Base-by-base conservation (phyloP, 2,797 vertebrate genomes). In the Tolypeutes matacus region DNA sequence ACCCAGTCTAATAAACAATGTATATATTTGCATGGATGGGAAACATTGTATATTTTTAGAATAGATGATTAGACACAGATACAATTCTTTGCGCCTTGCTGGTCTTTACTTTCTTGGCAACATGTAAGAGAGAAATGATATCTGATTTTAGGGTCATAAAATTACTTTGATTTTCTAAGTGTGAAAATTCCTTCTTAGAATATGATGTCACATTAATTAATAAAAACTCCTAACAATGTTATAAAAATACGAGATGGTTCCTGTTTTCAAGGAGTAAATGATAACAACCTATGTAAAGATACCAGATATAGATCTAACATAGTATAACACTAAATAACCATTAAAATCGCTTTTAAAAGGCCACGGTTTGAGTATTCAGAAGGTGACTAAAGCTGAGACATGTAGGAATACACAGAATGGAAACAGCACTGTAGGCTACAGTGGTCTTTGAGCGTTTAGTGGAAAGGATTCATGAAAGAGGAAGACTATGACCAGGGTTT, bases 301-400 rank as follows among this genome's bases (percentile, higher is more conserved):
- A 4, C 1, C 2, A 39, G 13, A 1, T 31, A 7, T 21, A 51
- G 7, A 49, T 8, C 23, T 51, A 64, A 67, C 27, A 36, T 23
- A 53, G 5, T 51, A 0, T 49, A 81, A 34, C 2, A 65, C 8
- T n/a, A 62, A 86, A 60, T 81, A 34, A 25, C 64, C 34, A 9
- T 15, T 60, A 89, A 82, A 42, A 42, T 86, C 72, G 78, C 69
- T 67, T 84, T 10, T 39, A 75, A 14, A 80, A 82, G 29, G 46
- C 1, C 20, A 42, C 15, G 72, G 10, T 31, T 69, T 27, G 89
- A 14, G 25, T 29, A 84, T 89, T 39, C 17, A 39, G 51, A 93
- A 78, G 51, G 78, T 72, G 49, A 62, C 5, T 21, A 42, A 3
- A 93, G 11, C 15, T 34, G 10, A 84, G 46, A 21, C 5, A 17